Evolutionary conservation across 2,888 invertebrate genomes (phyloP).

Genomic region (Prosapia bicincta): DNA sequence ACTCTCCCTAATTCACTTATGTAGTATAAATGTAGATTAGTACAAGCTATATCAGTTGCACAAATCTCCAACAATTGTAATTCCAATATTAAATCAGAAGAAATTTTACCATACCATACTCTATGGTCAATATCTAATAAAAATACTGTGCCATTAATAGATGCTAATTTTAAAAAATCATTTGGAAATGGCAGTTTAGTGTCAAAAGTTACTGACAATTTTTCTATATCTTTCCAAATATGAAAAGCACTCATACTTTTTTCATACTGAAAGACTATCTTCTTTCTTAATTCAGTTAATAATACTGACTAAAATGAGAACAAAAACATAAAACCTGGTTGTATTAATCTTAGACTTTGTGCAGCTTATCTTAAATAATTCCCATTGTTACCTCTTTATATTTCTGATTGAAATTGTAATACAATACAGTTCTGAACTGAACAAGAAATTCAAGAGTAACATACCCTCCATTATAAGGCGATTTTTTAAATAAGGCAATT

Average conservation of each 20-base stretch:
- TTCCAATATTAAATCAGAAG: conserved; percentile 16
- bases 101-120: conserved; percentile 27
- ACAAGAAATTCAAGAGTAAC: not conserved
- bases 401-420: not conserved
- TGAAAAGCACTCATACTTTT: conserved; percentile 17
- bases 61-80: conserved; percentile 52
- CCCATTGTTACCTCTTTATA: not conserved
- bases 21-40: conserved; percentile 56
- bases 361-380: not conserved
- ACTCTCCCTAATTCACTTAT: conserved; percentile 60
- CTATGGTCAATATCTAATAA: conserved; percentile 21
- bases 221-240: conserved; percentile 18
- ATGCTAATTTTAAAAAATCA: conserved; percentile 26
- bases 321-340: not conserved
- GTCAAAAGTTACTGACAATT: not conserved
- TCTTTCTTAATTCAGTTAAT: not conserved
- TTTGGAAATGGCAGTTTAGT: not conserved
- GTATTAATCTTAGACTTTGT: not conserved
- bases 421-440: not conserved
- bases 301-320: not conserved
- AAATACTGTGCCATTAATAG: conserved; percentile 19
- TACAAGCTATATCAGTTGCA: conserved; percentile 61
- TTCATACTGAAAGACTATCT: not conserved
- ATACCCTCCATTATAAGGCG: not conserved
- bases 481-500: not conserved